phyloP scores from a whole-genome alignment of 2,797 vertebrate species.

The Phrynocephalus guinanensis region DNA sequence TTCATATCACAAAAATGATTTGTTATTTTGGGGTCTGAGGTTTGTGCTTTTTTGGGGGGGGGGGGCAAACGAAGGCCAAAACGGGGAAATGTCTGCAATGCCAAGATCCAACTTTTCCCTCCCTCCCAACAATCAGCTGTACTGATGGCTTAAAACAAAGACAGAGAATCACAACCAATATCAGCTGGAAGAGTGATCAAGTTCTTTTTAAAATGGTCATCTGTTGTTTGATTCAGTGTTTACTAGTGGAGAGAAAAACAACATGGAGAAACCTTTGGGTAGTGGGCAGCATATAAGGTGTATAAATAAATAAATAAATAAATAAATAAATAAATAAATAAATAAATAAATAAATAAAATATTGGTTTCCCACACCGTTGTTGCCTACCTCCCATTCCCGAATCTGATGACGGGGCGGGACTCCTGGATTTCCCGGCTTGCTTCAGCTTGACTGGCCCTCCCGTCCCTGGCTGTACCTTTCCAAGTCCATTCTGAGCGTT shows the following conservation, averaged over 20 bases:
- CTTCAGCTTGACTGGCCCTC: constrained; percentile 74
- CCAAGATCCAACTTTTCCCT: neutral
- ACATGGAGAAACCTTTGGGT: too few species aligned
- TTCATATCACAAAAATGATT: too few species aligned
- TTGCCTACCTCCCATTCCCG: constrained; percentile 73
- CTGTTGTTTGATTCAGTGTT: neutral
- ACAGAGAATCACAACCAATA: neutral
- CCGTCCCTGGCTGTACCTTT: constrained; percentile 72
- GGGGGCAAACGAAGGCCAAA: too few species aligned
- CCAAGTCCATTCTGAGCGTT: constrained; percentile 74
- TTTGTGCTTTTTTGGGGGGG: too few species aligned
- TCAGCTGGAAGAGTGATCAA: neutral
- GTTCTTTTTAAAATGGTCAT: too few species aligned
- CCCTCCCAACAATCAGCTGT: neutral
- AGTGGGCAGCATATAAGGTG: too few species aligned
- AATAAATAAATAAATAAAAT: too few species aligned
- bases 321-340: too few species aligned
- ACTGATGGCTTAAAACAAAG: neutral
- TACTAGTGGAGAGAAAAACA: neutral
- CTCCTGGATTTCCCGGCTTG: constrained; percentile 73
- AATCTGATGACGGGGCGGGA: constrained; percentile 63
- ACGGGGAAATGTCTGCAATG: neutral
- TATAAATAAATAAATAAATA: too few species aligned
- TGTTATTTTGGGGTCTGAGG: too few species aligned
- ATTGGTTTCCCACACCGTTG: neutral